Base-by-base conservation (phyloP, 2,113 vertebrate species). In the Seriola quinqueradiata region DNA sequence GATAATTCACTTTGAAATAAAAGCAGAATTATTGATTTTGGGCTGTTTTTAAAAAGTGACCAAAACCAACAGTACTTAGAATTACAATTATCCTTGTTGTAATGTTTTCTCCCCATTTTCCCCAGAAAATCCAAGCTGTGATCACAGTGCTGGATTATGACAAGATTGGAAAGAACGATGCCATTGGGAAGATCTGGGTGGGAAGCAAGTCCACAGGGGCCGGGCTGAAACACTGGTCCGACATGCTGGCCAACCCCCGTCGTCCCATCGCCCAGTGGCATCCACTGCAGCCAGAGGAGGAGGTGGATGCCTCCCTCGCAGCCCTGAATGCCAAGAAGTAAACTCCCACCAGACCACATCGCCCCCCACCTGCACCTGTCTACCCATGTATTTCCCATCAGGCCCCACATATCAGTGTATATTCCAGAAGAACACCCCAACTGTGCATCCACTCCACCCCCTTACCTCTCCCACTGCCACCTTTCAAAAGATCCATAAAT, bases 241-340 rank as follows among this genome's bases (percentile, higher is more conserved):
- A 99, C 95, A 99, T 99, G 98, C 93, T 98, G 95, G 96, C 98
- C 79, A 99, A 99, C 91, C 98, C 98, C 2, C 96, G 98, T 17
- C 95, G 98, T 90, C 98, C 98, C 90, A 97, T 99, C 0, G 98
- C 98, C 77, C 98, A 99, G 95, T 99, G 98, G 98, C 98, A 99
- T 95, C 97, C 98, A 0, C 96, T 99, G 75, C 98, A 97, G 93
- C 98, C 98, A 0, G 98, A 99, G 93, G 98, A 99, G 73, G 98
- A 99, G 93, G 97, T 99, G 76, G 98, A 99, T 7, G 97, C 96
- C 13, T 68, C 92, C 55, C 91, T 96, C 64, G 94, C 94, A 50
- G 97, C 96, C 64, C 96, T 99, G 0, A 97, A 92, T 73, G 97
- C 97, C 81, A 99, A 97, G 94, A 99, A 99, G 96, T 99, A 99